Conservation (phyloP, 2,888 invertebrate species). For the Meandrusa payeni region DNA sequence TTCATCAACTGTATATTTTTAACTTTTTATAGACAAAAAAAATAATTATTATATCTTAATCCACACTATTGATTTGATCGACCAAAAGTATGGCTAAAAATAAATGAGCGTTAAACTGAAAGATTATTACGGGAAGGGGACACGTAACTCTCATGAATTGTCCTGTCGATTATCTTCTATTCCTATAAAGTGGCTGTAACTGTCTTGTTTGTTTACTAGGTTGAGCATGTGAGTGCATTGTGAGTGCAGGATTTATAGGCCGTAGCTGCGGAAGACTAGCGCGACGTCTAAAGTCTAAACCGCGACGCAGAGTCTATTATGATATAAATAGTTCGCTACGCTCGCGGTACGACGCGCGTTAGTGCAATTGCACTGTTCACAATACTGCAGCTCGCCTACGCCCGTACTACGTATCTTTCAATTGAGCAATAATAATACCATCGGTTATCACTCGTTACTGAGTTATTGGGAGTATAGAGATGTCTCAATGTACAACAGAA, state of each 20-base stretch:
- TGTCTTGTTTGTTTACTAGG: constrained; percentile 41
- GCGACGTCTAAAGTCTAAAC: constrained; percentile 52
- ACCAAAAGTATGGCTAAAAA: constrained; percentile 9
- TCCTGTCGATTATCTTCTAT: constrained; percentile 19
- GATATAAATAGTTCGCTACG: constrained; percentile 18
- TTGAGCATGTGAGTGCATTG: constrained; percentile 36
- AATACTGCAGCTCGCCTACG: constrained; percentile 30
- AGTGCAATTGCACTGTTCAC: constrained; percentile 38
- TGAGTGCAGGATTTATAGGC: constrained; percentile 42
- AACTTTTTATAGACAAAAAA: too few relatives aligned
- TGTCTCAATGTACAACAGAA: too few relatives aligned
- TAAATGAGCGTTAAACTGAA: constrained; percentile 1
- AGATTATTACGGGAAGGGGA: constrained; percentile 7
- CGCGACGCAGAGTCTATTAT: constrained; percentile 26
- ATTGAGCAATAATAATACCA: constrained; percentile 8
- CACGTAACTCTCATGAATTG: constrained; percentile 8
- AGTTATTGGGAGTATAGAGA: neutral
- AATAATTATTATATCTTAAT: too few relatives aligned
- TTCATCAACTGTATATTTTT: too few relatives aligned
- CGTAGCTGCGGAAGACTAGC: constrained; percentile 45
- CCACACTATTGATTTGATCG: too few relatives aligned
- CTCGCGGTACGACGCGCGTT: constrained; percentile 25
- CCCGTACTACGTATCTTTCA: constrained; percentile 13
- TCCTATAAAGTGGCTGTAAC: constrained; percentile 25
- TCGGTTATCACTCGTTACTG: constrained; percentile 4